Evolutionary conservation across 1,140 invertebrate genomes (phyloP).

Genomic region (Coptotermes formosanus): DNA sequence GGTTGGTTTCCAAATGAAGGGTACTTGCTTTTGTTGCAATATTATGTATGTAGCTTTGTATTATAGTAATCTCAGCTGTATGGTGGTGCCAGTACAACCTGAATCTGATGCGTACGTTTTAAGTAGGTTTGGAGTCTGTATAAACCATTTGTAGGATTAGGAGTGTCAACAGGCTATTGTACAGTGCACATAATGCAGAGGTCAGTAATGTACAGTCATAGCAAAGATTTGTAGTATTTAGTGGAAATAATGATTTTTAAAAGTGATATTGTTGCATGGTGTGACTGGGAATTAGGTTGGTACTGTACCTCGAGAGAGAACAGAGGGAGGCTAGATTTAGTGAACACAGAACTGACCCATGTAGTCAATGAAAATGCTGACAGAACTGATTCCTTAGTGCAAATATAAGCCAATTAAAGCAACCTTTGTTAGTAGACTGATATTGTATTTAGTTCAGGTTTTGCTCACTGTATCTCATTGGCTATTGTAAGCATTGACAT

Average conservation of each 20-base stretch:
- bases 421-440: background rate
- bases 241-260: background rate
- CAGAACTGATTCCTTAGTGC: background rate
- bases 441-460: conserved; percentile 14
- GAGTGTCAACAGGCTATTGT: too few species aligned
- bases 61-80: conserved; percentile 5
- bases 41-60: conserved; percentile 2
- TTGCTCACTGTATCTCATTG: background rate
- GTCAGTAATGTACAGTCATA: background rate
- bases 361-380: background rate
- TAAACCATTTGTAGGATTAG: too few species aligned
- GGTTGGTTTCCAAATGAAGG: background rate
- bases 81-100: background rate
- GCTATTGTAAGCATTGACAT: background rate
- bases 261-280: background rate
- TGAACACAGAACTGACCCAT: background rate
- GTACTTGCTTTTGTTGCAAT: conserved; percentile 12
- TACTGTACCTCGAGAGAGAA: background rate
- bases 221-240: background rate
- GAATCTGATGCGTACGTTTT: too few species aligned
- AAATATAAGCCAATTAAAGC: background rate
- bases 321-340: background rate
- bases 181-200: background rate
- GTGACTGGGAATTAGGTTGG: background rate
- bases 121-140: too few species aligned